Evolutionary conservation across 2,888 invertebrate species (phyloP).

Genomic region (Euspilapteryx auroguttella): DNA sequence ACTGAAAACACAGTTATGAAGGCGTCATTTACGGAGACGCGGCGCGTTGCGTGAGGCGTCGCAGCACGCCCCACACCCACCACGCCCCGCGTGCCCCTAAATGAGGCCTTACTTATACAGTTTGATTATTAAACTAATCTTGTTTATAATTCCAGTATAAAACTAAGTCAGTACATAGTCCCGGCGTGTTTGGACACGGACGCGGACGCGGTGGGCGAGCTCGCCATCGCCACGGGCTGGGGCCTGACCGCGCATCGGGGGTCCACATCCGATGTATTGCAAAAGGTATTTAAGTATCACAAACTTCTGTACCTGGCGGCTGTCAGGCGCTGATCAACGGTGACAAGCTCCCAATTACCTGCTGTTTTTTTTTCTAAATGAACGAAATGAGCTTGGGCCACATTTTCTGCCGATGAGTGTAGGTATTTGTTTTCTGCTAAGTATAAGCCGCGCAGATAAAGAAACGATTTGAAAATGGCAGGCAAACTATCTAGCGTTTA

Average conservation of each 20-base stretch:
- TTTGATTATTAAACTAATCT: not conserved
- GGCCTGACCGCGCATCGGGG: constrained; percentile 15
- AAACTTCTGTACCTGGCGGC: not conserved
- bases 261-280: constrained; percentile 14
- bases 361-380: no score
- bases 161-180: constrained; percentile 14
- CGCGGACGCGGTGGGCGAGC: constrained; percentile 8
- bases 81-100: not conserved
- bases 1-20: not conserved
- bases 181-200: constrained; percentile 25
- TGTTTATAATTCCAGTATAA: constrained; percentile 14
- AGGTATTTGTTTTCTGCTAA: no score
- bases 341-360: not conserved
- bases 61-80: not conserved
- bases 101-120: not conserved
- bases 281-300: constrained; percentile 18
- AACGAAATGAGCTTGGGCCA: no score
- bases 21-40: no score
- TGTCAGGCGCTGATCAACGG: not conserved
- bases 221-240: constrained; percentile 25
- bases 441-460: no score
- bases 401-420: no score
- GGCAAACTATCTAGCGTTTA: no score
- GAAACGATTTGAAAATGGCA: no score
- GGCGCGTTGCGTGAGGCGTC: no score